phyloP scores from a whole-genome alignment of 2,113 vertebrate genomes.

The Clarias batrachus region DNA sequence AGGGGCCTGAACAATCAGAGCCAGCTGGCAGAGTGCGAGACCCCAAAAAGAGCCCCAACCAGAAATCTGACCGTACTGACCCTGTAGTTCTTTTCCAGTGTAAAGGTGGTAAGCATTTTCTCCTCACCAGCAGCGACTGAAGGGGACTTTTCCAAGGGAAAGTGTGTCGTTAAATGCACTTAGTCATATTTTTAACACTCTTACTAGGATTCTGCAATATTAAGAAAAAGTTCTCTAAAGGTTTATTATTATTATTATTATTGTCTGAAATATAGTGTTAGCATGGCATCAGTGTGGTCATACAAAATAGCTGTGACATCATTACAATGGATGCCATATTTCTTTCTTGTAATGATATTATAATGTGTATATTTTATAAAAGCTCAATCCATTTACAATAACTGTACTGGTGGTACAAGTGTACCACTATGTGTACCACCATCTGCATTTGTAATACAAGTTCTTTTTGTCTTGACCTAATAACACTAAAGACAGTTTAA shows the following conservation, averaged over 20 bases:
- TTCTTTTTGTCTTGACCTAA: constrained; percentile 1
- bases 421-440: too few relatives aligned
- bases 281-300: not conserved
- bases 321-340: not conserved
- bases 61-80: constrained; percentile 37
- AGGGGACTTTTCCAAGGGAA: not conserved
- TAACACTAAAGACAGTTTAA: not conserved
- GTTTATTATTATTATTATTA: not conserved
- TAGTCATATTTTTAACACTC: not conserved
- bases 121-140: not conserved
- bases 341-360: not conserved
- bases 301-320: not conserved
- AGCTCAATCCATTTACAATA: not conserved
- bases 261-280: not conserved
- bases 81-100: constrained; percentile 29
- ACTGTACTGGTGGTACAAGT: not conserved
- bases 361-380: not conserved
- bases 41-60: constrained; percentile 34
- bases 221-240: not conserved
- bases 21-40: constrained; percentile 49
- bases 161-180: not conserved
- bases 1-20: constrained; percentile 40
- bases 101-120: constrained; percentile 39
- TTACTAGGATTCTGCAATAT: constrained; percentile 2
- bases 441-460: not conserved